phyloP scores from a whole-genome alignment of 2,797 vertebrate species.

The Antennarius maculatus region DNA sequence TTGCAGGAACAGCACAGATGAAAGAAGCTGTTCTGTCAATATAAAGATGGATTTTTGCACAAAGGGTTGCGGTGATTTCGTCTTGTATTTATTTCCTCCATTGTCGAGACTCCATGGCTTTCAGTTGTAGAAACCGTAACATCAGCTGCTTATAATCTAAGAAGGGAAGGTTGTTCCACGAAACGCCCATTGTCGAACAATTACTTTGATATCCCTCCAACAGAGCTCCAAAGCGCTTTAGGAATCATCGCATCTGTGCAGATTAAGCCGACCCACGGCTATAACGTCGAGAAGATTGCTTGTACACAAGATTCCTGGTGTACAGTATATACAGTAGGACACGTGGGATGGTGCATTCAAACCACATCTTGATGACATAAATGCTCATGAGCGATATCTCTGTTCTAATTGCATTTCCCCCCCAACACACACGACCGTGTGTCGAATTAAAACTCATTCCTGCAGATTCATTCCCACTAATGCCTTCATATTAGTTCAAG shows the following conservation, averaged over 20 bases:
- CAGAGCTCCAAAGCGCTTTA: background rate
- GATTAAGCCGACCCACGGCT: background rate
- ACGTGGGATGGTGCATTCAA: constrained; percentile 9
- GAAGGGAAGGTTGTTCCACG: constrained; percentile 11
- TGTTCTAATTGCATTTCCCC: constrained; percentile 36
- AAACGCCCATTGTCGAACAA: background rate
- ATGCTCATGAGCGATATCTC: constrained; percentile 27
- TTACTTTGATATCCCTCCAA: constrained; percentile 1
- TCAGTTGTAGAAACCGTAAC: constrained; percentile 14
- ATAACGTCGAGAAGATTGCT: background rate
- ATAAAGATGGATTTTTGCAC: constrained; percentile 23
- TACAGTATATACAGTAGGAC: background rate
- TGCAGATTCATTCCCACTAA: constrained; percentile 32
- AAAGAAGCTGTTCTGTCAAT: constrained; percentile 51
- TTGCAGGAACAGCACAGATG: constrained; percentile 33
- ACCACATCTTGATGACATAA: constrained; percentile 10
- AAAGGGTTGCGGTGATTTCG: constrained; percentile 3
- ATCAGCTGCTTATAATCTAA: constrained; percentile 6
- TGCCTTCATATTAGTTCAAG: constrained; percentile 54
- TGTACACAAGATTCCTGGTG: background rate
- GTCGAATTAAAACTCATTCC: constrained; percentile 38
- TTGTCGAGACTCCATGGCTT: constrained; percentile 14
- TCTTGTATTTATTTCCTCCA: constrained; percentile 21
- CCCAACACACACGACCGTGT: constrained; percentile 12
- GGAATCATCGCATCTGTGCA: background rate